A percentile compares a stretch with the other conserved stretches of the same genome.
Evolutionary conservation across 2,113 vertebrate genomes (phyloP).

Genomic region (Sander lucioperca): DNA sequence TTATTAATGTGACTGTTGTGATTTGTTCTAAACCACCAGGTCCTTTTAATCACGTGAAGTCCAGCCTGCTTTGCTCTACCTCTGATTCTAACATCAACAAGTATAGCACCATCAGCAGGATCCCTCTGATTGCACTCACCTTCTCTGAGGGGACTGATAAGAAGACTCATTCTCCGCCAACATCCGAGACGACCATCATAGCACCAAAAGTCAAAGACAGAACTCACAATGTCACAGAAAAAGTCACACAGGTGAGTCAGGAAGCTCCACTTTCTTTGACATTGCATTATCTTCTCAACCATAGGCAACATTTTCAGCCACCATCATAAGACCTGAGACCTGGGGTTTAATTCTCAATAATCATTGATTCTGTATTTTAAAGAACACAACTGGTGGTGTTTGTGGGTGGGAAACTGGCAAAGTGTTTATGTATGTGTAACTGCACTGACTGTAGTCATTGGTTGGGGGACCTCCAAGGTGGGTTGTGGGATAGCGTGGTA

Average conservation of each 20-base stretch:
- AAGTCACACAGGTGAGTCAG: conserved; percentile 95
- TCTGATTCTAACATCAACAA: conserved; percentile 99
- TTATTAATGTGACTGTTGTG: conserved; percentile 5
- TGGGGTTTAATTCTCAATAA: not conserved
- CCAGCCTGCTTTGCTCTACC: conserved; percentile 96
- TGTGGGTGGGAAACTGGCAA: conserved; percentile 6
- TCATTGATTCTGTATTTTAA: conserved; percentile 14
- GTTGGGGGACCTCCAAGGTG: not conserved
- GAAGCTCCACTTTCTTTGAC: conserved; percentile 5
- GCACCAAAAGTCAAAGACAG: conserved; percentile 99
- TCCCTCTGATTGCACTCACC: conserved; percentile 97
- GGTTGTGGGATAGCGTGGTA: not conserved
- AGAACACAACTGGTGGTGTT: not conserved
- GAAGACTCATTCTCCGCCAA: conserved; percentile 94
- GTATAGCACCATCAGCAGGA: conserved; percentile 99
- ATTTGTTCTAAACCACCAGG: conserved; percentile 80
- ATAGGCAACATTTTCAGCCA: not conserved
- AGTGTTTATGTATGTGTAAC: not conserved
- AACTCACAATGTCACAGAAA: conserved; percentile 99
- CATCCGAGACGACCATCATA: conserved; percentile 97
- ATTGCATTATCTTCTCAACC: not conserved
- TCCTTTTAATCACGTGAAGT: conserved; percentile 97
- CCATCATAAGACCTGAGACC: not conserved
- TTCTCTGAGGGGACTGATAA: conserved; percentile 96
- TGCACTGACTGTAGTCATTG: conserved; percentile 8